Evolutionary conservation across 2,888 invertebrate species (phyloP), one percentile per base, ranked within the genome.

Genomic region (Carterocephalus palaemon): DNA sequence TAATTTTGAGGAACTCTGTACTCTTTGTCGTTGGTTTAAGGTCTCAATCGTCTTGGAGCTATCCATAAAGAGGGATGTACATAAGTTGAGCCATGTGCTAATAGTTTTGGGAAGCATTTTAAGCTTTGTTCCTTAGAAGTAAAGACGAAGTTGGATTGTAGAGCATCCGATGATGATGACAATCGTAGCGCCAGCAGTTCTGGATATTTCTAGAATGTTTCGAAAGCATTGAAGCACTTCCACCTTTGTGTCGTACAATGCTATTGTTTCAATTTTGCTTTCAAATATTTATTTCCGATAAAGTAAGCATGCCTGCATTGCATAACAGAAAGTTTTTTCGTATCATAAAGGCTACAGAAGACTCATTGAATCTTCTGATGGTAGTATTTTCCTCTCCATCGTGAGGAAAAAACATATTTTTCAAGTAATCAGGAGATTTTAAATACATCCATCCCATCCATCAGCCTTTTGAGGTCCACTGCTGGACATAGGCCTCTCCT

Each of bases 181-280:
- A 12, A 2, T 7, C 13, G 3, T 28, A 15, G 15, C 5, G 10
- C 6, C 26, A 12, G 3, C 12, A 15, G 29, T 8, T 28, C 12
- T 29, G 28, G 19, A 39, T 43, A 43, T 43, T 34, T 43, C 34
- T 36, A 43, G 42, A 36, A 43, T 36, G 42, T 42, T 43, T 43
- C 9, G 34, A 22, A 43, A 8, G 5, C 42, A 43, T 43, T 17
- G 42, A 38, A 34, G 28, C 42, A 28, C 15, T 34, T 28, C 39
- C 15, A 15, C 33, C 28, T 43, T 43, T 43, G 42, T 43, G 22
- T 28, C 19, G 19, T 42, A 42, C 26, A 36, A 34, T 43, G 42
- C 20, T n/a, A 36, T 43, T 43, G 42, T 43, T 28, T 28, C 20
- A 40, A 34, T 19, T 34, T 42, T 34, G 24, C 42, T 41, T 31